These are phyloP conservation scores for Thera obeliscata DNA, from an alignment of 2,888 invertebrate species.

Conservation along the genomic window DNA sequence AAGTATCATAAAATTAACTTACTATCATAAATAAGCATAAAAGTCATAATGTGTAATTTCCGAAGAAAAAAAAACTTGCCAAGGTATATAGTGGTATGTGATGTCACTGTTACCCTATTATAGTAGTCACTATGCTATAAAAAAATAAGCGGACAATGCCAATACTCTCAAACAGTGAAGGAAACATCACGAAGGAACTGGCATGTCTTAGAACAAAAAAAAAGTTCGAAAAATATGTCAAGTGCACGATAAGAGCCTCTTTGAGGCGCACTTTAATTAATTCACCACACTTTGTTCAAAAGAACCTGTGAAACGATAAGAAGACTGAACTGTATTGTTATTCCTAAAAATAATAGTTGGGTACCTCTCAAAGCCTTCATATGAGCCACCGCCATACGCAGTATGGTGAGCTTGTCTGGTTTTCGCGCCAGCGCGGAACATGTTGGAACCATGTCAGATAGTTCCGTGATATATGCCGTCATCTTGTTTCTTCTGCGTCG, in stretches of 20 bases:
- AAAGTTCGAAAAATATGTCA: too few relatives aligned
- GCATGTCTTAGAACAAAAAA: too few relatives aligned
- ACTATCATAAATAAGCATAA: neutral
- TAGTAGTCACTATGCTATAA: too few relatives aligned
- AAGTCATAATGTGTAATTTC: constrained; percentile 5
- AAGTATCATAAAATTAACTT: neutral
- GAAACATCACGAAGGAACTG: too few relatives aligned
- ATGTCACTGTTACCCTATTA: neutral
- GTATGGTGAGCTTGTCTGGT: constrained; percentile 99
- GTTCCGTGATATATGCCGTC: constrained; percentile 99
- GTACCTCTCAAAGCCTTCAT: constrained; percentile 98
- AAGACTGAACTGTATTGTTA: neutral
- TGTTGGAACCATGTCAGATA: constrained; percentile 99
- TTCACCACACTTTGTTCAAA: too few relatives aligned
- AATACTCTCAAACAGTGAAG: too few relatives aligned
- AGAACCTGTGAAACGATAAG: too few relatives aligned
- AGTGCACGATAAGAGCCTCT: too few relatives aligned
- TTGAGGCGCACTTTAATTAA: too few relatives aligned
- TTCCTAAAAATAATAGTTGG: neutral
- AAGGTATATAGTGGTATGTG: neutral
- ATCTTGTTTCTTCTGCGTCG: constrained; percentile 99
- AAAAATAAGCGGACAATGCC: too few relatives aligned
- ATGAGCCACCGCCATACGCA: constrained; percentile 99
- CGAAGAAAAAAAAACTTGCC: constrained; percentile 4
- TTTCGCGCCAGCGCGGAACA: constrained; percentile 99